phyloP scores from a whole-genome alignment of 2,797 vertebrate genomes.

The Spinus olivaceus region DNA sequence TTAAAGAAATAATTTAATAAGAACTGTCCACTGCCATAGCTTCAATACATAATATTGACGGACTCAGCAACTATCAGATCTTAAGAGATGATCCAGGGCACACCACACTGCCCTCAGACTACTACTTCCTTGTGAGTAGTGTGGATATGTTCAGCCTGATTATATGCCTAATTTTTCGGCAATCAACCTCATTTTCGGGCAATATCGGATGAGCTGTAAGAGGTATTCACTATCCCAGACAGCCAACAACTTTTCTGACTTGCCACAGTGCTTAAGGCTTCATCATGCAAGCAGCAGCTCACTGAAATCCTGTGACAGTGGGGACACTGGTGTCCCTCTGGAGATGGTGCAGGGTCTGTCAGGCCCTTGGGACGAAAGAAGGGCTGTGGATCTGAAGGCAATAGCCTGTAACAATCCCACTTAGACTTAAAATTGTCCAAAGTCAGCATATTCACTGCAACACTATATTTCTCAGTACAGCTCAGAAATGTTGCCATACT shows the following conservation, averaged over 20 bases:
- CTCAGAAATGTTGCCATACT: not conserved
- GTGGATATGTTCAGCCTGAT: not conserved
- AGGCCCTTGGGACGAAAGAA: not conserved
- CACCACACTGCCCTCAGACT: not conserved
- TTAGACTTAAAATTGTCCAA: not conserved
- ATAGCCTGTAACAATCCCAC: not conserved
- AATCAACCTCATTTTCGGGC: not conserved
- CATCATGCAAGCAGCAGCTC: not conserved
- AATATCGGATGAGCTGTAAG: not conserved
- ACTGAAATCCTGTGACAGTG: not conserved
- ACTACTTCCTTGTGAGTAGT: not conserved
- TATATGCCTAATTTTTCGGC: not conserved
- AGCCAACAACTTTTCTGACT: not conserved
- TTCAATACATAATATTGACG: not conserved
- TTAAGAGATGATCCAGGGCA: not conserved
- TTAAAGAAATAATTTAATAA: constrained; percentile 3
- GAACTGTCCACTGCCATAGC: not conserved
- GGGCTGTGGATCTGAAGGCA: not conserved
- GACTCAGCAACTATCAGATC: not conserved
- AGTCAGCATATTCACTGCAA: not conserved
- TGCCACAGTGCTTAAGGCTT: not conserved
- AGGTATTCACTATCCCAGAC: not conserved
- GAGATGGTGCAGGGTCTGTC: accelerated
- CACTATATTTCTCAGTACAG: not conserved
- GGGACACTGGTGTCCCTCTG: not conserved